These are phyloP conservation scores for Morpho achilles DNA, from an alignment of 2,888 invertebrate genomes.

Conservation along the genomic window DNA sequence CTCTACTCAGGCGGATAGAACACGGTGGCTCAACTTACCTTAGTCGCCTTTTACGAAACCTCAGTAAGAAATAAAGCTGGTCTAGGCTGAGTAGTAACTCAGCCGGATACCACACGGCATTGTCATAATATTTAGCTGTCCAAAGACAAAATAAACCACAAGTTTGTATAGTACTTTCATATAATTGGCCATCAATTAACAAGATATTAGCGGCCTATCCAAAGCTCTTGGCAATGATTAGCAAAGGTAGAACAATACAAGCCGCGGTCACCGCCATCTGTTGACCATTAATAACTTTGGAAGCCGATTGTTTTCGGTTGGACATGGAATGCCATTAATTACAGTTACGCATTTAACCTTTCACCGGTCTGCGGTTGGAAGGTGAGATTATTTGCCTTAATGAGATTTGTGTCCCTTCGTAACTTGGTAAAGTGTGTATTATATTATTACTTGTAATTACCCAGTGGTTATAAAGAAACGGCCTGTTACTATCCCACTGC, in stretches of 20 bases:
- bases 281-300: conserved; percentile 50
- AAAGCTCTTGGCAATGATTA: neutral
- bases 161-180: too few relatives aligned
- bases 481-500: too few relatives aligned
- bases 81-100: too few relatives aligned
- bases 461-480: too few relatives aligned
- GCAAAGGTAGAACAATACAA: conserved; percentile 2
- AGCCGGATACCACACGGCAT: too few relatives aligned
- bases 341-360: conserved; percentile 12
- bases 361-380: neutral
- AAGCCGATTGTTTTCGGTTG: conserved; percentile 40
- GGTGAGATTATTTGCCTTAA: neutral
- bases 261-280: conserved; percentile 43
- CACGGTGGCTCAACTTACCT: too few relatives aligned
- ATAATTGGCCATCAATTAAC: conserved; percentile 5
- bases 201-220: neutral
- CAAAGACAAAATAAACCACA: too few relatives aligned
- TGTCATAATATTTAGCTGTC: too few relatives aligned
- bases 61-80: too few relatives aligned
- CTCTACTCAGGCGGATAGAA: too few relatives aligned
- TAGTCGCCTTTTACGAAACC: too few relatives aligned
- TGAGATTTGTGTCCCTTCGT: conserved; percentile 1
- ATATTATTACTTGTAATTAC: conserved; percentile 1
- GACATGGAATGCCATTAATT: conserved; percentile 44
- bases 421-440: neutral